Conservation (phyloP, 2,113 vertebrate species). For the Centropus bengalensis region DNA sequence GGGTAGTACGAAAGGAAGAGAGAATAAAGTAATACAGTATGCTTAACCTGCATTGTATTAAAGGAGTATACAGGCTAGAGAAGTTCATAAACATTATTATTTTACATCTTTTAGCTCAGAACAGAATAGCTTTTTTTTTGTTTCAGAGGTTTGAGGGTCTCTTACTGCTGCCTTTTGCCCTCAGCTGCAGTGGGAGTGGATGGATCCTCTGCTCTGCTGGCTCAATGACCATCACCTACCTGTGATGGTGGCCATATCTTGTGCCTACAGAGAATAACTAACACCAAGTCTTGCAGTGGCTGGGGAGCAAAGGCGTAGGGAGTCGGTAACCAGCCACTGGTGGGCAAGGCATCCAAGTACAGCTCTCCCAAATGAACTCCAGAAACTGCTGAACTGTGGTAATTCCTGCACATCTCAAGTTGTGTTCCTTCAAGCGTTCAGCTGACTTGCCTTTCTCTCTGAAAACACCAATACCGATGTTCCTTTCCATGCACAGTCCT, state of each 20-base stretch:
- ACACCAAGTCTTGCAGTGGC: fast-evolving
- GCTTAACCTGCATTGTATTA: neutral
- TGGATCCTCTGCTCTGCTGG: neutral
- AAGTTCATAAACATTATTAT: neutral
- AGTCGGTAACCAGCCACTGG: neutral
- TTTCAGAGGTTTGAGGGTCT: neutral
- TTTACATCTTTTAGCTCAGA: neutral
- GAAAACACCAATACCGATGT: neutral
- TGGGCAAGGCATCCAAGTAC: neutral
- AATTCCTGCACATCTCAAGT: slow-evolving; percentile 11
- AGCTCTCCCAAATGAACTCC: neutral
- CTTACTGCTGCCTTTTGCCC: neutral
- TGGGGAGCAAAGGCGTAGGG: neutral
- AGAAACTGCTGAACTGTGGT: slow-evolving; percentile 31
- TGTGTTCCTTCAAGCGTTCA: slow-evolving; percentile 48
- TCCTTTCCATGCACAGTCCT: neutral
- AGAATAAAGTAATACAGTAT: neutral
- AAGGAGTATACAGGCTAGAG: neutral
- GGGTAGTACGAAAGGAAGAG: neutral
- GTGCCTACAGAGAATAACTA: neutral
- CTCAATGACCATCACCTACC: neutral
- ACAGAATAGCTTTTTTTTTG: neutral
- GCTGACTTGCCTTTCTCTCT: slow-evolving; percentile 42
- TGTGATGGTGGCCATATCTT: neutral
- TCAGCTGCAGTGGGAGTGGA: neutral